Evolutionary conservation across 2,113 vertebrate species (phyloP).

Genomic region (Empidonax alnorum): DNA sequence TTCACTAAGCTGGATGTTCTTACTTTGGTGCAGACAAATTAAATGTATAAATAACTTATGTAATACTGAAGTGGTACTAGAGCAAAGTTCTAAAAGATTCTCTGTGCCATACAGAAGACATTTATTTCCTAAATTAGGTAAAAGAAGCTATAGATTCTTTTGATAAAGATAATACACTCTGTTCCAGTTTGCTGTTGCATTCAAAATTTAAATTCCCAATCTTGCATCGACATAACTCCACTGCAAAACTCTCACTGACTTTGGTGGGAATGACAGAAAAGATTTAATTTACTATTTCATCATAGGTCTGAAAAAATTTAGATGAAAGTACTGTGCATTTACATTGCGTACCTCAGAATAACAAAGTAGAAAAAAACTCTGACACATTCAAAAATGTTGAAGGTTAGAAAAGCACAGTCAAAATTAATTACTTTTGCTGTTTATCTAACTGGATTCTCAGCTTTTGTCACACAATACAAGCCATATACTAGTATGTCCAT

Average conservation of each 20-base stretch:
- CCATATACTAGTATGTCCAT: neutral
- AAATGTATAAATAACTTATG: neutral
- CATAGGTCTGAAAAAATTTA: neutral
- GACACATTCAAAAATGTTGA: neutral
- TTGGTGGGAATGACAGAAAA: neutral
- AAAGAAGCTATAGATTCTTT: neutral
- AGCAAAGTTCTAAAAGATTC: neutral
- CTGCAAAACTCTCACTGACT: neutral
- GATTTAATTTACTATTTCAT: neutral
- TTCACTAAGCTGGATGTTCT: neutral
- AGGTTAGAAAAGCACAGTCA: neutral
- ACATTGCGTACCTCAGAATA: neutral
- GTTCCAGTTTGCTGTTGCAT: neutral
- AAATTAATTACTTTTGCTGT: neutral
- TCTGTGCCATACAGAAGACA: neutral
- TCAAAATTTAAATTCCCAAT: neutral
- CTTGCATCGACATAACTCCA: neutral
- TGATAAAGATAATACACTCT: neutral
- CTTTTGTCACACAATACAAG: neutral
- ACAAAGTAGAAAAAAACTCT: neutral
- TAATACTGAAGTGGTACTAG: neutral
- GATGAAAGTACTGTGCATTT: neutral
- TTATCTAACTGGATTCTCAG: neutral
- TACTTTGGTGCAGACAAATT: neutral
- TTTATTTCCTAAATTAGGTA: neutral